Conservation (phyloP, 2,888 invertebrate species). For the Caenorhabditis angaria region DNA sequence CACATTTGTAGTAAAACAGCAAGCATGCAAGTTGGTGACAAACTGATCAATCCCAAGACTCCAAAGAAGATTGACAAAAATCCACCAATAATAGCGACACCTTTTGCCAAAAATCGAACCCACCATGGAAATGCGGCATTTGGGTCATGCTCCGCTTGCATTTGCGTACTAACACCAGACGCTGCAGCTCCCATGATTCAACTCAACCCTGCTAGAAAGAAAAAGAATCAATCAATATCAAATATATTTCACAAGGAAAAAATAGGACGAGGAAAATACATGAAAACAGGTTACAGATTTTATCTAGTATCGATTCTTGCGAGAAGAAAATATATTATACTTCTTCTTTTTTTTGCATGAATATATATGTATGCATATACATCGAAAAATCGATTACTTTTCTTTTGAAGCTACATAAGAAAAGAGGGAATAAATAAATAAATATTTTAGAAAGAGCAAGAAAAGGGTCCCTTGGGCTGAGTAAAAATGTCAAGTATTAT, state of each 20-base stretch:
- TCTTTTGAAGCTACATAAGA: no score
- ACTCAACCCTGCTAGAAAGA: background rate
- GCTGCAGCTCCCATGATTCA: slow-evolving; percentile 61
- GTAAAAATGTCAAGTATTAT: no score
- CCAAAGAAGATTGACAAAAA: slow-evolving; percentile 71
- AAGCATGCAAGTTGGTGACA: slow-evolving; percentile 66
- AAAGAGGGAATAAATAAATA: no score
- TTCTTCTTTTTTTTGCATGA: no score
- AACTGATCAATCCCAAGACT: slow-evolving; percentile 64
- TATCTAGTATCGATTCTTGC: background rate
- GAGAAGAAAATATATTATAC: no score
- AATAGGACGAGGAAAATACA: background rate
- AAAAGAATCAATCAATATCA: no score
- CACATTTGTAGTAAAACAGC: slow-evolving; percentile 70
- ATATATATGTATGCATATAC: no score
- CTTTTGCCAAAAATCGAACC: slow-evolving; percentile 70
- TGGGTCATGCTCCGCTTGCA: slow-evolving; percentile 70
- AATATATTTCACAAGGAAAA: background rate
- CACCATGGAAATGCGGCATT: slow-evolving; percentile 67
- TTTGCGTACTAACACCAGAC: slow-evolving; percentile 64
- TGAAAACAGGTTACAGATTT: slow-evolving; percentile 1
- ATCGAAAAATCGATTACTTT: no score
- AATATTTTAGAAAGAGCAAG: no score
- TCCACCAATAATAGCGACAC: slow-evolving; percentile 70
- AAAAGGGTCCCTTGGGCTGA: no score